Percentiles rank a stretch among this genome's conserved stretches.
Conservation (phyloP, 2,888 invertebrate species). For the Drosophila mercatorum region DNA sequence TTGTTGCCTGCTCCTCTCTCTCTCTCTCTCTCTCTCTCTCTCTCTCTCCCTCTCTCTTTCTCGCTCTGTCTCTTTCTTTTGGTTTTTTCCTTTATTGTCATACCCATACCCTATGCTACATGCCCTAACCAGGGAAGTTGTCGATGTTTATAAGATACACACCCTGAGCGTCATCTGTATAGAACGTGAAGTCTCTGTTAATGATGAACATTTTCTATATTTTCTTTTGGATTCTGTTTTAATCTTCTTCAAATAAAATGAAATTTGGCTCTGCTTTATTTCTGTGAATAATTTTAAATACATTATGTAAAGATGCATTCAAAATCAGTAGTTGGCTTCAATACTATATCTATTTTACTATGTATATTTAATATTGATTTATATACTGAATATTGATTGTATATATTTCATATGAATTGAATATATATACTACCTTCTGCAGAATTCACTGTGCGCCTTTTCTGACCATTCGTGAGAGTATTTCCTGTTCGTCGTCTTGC, state of each 20-base stretch:
- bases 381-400: background rate
- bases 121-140: background rate
- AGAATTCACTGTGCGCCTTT: background rate
- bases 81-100: slow-evolving; percentile 2
- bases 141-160: no score
- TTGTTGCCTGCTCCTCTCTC: slow-evolving; percentile 8
- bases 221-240: background rate
- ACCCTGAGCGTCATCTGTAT: no score
- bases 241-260: background rate
- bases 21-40: background rate
- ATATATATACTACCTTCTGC: background rate
- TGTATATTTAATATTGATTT: background rate
- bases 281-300: no score
- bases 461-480: slow-evolving; percentile 8
- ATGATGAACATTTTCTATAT: background rate
- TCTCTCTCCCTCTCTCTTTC: background rate
- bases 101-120: background rate
- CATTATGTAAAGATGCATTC: no score
- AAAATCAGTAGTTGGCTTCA: no score
- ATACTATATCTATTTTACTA: background rate
- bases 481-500: slow-evolving; percentile 1
- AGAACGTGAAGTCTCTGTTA: no score
- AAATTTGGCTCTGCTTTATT: background rate
- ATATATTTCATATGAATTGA: background rate
- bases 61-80: background rate